These are phyloP conservation scores for Lepidurus packardi DNA, from an alignment of 1,140 invertebrate genomes.

Conservation along the genomic window DNA sequence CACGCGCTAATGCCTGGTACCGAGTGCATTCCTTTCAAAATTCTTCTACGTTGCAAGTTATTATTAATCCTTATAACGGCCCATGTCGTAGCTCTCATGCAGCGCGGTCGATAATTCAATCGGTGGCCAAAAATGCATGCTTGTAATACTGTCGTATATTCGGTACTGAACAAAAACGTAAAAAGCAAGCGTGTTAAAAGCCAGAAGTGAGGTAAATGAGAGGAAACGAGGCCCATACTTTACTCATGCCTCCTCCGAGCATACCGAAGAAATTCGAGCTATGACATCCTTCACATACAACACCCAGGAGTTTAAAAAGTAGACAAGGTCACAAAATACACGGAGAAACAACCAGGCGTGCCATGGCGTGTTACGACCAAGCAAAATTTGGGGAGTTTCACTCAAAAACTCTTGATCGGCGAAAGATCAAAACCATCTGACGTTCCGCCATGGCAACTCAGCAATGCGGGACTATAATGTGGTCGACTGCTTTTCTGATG, in stretches of 20 bases:
- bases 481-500: neutral
- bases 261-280: conserved; percentile 15
- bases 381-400: neutral
- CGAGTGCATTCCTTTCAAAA: neutral
- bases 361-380: neutral
- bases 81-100: neutral
- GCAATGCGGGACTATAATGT: neutral
- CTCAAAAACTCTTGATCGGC: neutral
- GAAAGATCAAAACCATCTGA: conserved; percentile 2
- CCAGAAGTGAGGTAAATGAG: neutral
- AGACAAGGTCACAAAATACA: neutral
- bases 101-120: conserved; percentile 8
- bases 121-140: neutral
- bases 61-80: neutral
- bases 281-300: neutral
- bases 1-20: neutral
- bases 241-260: conserved; percentile 20
- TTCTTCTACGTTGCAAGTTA: conserved; percentile 3
- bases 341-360: neutral
- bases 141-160: neutral
- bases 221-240: neutral
- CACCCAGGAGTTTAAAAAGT: neutral
- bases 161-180: no score
- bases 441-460: conserved; percentile 1
- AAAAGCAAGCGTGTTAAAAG: neutral